Conservation (phyloP, 2,113 vertebrate species). For the Heterotilapia buettikoferi region DNA sequence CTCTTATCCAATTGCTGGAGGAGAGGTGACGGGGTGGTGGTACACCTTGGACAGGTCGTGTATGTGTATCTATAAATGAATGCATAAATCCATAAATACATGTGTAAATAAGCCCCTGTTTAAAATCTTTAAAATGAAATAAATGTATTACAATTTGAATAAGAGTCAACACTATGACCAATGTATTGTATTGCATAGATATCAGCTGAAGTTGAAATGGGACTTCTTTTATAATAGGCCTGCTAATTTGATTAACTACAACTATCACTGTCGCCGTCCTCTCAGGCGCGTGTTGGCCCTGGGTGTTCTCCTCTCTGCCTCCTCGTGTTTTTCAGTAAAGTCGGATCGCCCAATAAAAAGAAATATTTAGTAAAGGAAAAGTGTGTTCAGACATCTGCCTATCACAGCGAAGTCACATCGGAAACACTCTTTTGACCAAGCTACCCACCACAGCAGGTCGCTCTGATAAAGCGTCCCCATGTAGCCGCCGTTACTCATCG, state of each 20-base stretch:
- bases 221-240: not conserved
- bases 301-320: not conserved
- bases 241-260: not conserved
- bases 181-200: not conserved
- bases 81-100: accelerated
- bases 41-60: not conserved
- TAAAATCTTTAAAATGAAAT: not conserved
- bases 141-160: not conserved
- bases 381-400: not conserved
- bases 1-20: not conserved
- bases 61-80: not conserved
- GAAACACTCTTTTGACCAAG: not conserved
- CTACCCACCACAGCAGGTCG: not conserved
- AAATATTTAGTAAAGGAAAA: not conserved
- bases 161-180: not conserved
- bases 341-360: accelerated
- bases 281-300: not conserved
- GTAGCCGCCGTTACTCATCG: not conserved
- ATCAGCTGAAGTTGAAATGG: not conserved
- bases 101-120: not conserved
- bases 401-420: not conserved
- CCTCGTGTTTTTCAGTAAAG: not conserved
- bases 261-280: not conserved
- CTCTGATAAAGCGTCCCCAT: not conserved
- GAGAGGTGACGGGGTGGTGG: not conserved